phyloP scores from a whole-genome alignment of 1,140 invertebrate species.

The Meloidogyne hapla region DNA sequence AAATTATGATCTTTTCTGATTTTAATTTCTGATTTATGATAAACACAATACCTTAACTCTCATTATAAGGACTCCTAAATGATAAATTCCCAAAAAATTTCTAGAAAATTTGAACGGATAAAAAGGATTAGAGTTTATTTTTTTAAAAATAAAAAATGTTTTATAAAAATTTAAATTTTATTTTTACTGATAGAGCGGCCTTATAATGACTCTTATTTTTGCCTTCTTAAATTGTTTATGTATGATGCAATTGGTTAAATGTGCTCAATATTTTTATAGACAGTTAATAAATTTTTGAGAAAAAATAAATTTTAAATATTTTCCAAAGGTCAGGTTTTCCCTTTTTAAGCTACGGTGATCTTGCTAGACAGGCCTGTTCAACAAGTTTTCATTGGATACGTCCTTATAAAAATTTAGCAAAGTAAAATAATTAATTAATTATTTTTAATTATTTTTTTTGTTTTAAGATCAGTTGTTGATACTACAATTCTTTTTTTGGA shows the following conservation, averaged over 20 bases:
- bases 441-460: too few relatives aligned
- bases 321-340: conserved; percentile 36
- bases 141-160: too few relatives aligned
- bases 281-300: conserved; percentile 24
- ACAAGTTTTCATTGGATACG: conserved; percentile 47
- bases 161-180: neutral
- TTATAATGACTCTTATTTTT: conserved; percentile 47
- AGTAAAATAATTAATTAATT: neutral
- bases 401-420: conserved; percentile 30
- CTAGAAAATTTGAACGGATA: too few relatives aligned
- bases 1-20: too few relatives aligned
- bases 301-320: neutral
- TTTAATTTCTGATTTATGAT: too few relatives aligned
- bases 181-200: conserved; percentile 24
- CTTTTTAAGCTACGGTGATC: conserved; percentile 52
- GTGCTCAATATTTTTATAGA: conserved; percentile 53
- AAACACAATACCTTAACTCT: too few relatives aligned
- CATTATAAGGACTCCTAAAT: too few relatives aligned
- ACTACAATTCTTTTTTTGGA: conserved; percentile 43
- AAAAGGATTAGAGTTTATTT: too few relatives aligned
- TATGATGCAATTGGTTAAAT: conserved; percentile 58
- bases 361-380: conserved; percentile 50
- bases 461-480: conserved; percentile 34
- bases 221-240: conserved; percentile 55
- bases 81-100: too few relatives aligned